Base-by-base conservation (phyloP, 2,113 vertebrate species). In the Equus przewalskii region DNA sequence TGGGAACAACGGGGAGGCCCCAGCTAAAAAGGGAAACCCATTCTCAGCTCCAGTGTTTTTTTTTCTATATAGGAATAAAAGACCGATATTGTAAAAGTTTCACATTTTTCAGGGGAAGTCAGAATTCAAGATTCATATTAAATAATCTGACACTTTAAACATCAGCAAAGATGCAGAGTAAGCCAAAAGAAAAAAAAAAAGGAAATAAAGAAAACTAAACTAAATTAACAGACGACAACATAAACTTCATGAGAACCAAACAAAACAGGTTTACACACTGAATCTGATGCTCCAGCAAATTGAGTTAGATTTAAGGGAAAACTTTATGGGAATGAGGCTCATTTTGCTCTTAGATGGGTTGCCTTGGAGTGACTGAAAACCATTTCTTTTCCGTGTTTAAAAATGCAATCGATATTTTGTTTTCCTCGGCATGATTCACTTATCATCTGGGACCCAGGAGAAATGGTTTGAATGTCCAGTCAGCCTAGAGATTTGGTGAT, bases 301-400 rank as follows among this genome's bases (percentile, higher is more conserved):
- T 26, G 44, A 72, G 24, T 49, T 22, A 19, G 33, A 78, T 22
- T 84, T 26, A 28, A 82, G 15, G 44, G 54, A 80, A 24, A 16
- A 14, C 18, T 22, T 11, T 4, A 9, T 4, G 12, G 36, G 19
- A 62, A 44, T 7, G 69, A 83, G 62, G 4, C 14, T 75, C 81
- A 33, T 51, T 95, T 76, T 49, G 51, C 58, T 88, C 26, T 51
- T 60, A 14, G 33, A 12, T 6, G 51, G 21, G 19, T 30, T 87
- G 56, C n/a, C 80, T 51, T 36, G 51, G 67, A 69, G 22, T 21
- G 33, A 49, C 49, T 28, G 44, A 62, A 82, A 92, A 86, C 41
- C 49, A 79, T 79, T 92, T 87, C n/a, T 87, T 36, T 87, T 78
- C 58, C 51, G 65, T 62, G 18, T 96, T 86, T 79, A 70, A 96